phyloP scores from a whole-genome alignment of 2,113 vertebrate species.

The Nyctibius bracteatus region DNA sequence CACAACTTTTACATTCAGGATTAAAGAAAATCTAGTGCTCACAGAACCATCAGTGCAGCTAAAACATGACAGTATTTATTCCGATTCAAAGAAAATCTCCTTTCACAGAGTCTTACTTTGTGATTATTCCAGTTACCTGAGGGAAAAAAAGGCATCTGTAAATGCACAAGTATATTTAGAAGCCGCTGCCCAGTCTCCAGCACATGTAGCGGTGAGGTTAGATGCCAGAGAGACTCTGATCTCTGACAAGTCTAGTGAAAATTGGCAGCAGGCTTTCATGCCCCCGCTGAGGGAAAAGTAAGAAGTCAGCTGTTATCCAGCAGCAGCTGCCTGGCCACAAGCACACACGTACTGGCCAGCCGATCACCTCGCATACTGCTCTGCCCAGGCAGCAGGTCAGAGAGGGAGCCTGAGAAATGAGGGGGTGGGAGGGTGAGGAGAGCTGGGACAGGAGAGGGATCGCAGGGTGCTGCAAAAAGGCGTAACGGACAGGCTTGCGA shows the following conservation, averaged over 20 bases:
- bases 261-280: conserved; percentile 35
- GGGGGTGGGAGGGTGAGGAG: conserved; percentile 48
- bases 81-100: neutral
- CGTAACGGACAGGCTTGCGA: neutral
- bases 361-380: neutral
- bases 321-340: conserved; percentile 54
- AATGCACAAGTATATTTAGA: neutral
- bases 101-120: neutral
- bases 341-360: neutral
- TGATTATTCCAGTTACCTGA: neutral
- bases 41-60: neutral
- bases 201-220: neutral
- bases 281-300: conserved; percentile 26
- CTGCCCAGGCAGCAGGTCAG: conserved; percentile 47
- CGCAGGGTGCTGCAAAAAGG: neutral
- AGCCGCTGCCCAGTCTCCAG: neutral
- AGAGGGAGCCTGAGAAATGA: conserved; percentile 57
- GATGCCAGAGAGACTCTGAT: neutral
- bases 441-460: neutral
- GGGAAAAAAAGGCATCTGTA: neutral
- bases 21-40: neutral
- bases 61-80: neutral
- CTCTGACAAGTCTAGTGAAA: neutral
- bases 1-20: neutral
- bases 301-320: conserved; percentile 43